Evolutionary conservation across 2,888 invertebrate species (phyloP).

Genomic region (Agrochola circellaris): DNA sequence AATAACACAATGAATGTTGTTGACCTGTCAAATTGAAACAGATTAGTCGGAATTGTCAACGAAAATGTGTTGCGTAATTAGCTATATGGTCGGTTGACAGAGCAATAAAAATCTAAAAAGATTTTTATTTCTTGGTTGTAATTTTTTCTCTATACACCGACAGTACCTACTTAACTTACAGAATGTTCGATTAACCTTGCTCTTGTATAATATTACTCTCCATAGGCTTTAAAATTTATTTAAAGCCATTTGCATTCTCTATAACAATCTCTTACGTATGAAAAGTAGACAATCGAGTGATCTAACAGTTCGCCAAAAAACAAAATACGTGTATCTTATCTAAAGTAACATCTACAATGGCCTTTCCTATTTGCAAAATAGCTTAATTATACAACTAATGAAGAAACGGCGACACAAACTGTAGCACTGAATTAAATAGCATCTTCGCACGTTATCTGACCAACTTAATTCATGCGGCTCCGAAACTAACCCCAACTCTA

Average conservation of each 20-base stretch:
- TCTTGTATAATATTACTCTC: neutral
- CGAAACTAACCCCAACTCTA: constrained; percentile 24
- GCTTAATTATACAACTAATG: constrained; percentile 69
- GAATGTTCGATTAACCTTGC: neutral
- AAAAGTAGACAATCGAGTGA: constrained; percentile 29
- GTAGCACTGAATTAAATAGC: constrained; percentile 62
- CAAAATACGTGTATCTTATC: constrained; percentile 38
- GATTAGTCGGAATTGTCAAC: no score
- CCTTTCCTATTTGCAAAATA: constrained; percentile 67
- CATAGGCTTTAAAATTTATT: neutral
- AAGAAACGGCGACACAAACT: constrained; percentile 69
- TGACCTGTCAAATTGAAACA: no score
- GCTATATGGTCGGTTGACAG: neutral
- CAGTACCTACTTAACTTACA: neutral
- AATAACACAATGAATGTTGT: no score
- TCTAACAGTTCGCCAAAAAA: constrained; percentile 40
- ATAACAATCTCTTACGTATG: neutral
- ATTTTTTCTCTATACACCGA: neutral
- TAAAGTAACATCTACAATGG: constrained; percentile 47
- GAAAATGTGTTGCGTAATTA: no score
- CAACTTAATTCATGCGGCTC: constrained; percentile 37
- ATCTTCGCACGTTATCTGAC: constrained; percentile 72
- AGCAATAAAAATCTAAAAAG: neutral
- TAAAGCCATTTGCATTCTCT: neutral
- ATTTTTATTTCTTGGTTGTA: no score